These are phyloP conservation scores for Patella pellucida DNA, from an alignment of 2,888 invertebrate genomes.

Conservation along the genomic window DNA sequence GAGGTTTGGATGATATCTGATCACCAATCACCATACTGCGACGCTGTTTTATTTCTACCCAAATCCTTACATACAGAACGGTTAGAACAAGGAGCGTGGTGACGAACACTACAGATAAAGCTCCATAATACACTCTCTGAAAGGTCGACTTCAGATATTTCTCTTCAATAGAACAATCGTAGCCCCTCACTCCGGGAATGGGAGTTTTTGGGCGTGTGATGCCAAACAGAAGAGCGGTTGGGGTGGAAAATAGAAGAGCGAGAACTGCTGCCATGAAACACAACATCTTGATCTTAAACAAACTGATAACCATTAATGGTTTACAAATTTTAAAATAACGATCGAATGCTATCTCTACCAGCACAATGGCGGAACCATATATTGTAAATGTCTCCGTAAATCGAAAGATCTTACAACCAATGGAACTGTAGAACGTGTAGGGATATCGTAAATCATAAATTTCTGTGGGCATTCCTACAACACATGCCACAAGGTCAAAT, in stretches of 20 bases:
- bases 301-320: conserved; percentile 50
- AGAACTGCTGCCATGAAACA: conserved; percentile 48
- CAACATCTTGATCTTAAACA: conserved; percentile 50
- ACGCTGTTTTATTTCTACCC: conserved; percentile 40
- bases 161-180: conserved; percentile 57
- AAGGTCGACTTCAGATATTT: conserved; percentile 44
- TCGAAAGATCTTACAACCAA: conserved; percentile 54
- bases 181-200: conserved; percentile 37
- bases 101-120: conserved; percentile 48
- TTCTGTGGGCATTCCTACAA: conserved; percentile 57
- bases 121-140: conserved; percentile 44
- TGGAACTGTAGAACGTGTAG: conserved; percentile 53
- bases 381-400: conserved; percentile 51
- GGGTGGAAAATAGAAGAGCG: conserved; percentile 47
- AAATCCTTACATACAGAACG: conserved; percentile 48
- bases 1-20: conserved; percentile 33
- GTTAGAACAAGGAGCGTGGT: conserved; percentile 47
- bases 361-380: conserved; percentile 56
- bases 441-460: conserved; percentile 55
- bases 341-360: conserved; percentile 59
- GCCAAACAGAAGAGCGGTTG: conserved; percentile 51
- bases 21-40: conserved; percentile 36
- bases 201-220: conserved; percentile 44
- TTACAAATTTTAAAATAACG: conserved; percentile 61
- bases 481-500: conserved; percentile 58